A percentile compares a stretch with the other conserved stretches of the same genome.
phyloP scores from a whole-genome alignment of 1,140 invertebrate species.

The Asobara japonica region DNA sequence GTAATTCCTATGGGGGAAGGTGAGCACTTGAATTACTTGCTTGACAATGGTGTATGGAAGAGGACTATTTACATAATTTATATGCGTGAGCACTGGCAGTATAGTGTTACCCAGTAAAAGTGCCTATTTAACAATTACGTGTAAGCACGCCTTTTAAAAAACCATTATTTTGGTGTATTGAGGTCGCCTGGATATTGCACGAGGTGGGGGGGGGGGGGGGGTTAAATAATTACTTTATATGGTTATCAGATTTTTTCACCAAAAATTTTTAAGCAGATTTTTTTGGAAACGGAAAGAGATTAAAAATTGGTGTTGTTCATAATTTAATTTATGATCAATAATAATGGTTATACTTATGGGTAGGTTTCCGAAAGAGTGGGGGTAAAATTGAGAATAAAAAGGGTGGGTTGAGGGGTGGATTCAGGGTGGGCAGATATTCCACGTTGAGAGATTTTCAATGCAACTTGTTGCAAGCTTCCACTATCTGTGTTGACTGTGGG shows the following conservation, averaged over 20 bases:
- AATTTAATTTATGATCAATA: too few species aligned
- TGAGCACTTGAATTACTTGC: conserved; percentile 17
- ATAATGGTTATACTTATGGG: too few species aligned
- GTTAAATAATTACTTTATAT: too few species aligned
- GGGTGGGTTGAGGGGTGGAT: neutral
- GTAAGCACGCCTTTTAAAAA: neutral
- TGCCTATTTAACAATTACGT: neutral
- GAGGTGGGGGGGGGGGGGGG: too few species aligned
- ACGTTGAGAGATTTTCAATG: conserved; percentile 47
- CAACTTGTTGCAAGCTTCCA: conserved; percentile 53
- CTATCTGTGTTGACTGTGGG: conserved; percentile 14
- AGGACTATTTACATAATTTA: conserved; percentile 2
- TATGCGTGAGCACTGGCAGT: neutral
- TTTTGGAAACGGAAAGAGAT: too few species aligned
- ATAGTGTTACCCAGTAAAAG: neutral
- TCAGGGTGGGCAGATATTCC: neutral
- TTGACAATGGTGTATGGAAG: neutral
- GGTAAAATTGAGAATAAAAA: neutral
- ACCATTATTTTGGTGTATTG: neutral
- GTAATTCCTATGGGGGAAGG: conserved; percentile 12
- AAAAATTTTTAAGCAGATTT: too few species aligned
- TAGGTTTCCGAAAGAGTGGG: neutral
- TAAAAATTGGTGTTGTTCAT: too few species aligned
- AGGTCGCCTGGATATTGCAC: neutral
- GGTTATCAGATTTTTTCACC: too few species aligned